phyloP scores from a whole-genome alignment of 2,888 invertebrate species.

The Julus scandinavius region DNA sequence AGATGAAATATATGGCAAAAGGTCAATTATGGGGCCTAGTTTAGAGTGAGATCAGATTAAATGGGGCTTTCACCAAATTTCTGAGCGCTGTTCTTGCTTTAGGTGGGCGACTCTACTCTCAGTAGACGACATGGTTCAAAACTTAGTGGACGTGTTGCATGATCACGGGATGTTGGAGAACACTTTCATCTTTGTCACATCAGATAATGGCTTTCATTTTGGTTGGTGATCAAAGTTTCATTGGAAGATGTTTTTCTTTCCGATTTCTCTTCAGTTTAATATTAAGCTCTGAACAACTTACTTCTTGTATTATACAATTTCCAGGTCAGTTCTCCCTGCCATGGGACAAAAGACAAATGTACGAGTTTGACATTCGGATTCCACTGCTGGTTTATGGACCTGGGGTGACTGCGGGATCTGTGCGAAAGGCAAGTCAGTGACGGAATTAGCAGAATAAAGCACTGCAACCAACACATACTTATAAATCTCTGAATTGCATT shows the following conservation, averaged over 20 bases:
- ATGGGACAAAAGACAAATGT: conserved; percentile 89
- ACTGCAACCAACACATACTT: background rate
- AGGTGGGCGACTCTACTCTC: conserved; percentile 82
- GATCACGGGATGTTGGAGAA: conserved; percentile 72
- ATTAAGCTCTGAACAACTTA: background rate
- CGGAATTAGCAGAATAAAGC: background rate
- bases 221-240: conserved; percentile 69
- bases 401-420: conserved; percentile 66
- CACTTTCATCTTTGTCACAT: conserved; percentile 85
- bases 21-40: background rate
- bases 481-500: background rate
- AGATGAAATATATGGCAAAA: conserved; percentile 72
- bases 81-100: background rate
- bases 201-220: conserved; percentile 92
- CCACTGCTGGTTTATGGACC: conserved; percentile 86
- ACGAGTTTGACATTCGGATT: conserved; percentile 87
- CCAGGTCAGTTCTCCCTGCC: conserved; percentile 88
- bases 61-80: background rate
- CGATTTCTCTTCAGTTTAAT: background rate
- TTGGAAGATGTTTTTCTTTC: too few species aligned
- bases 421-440: conserved; percentile 60
- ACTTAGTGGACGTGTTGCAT: conserved; percentile 72
- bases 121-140: conserved; percentile 85
- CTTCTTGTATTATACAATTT: too few species aligned
- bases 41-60: background rate